Evolutionary conservation across 2,113 vertebrate species (phyloP).

Genomic region (Aptenodytes patagonicus): DNA sequence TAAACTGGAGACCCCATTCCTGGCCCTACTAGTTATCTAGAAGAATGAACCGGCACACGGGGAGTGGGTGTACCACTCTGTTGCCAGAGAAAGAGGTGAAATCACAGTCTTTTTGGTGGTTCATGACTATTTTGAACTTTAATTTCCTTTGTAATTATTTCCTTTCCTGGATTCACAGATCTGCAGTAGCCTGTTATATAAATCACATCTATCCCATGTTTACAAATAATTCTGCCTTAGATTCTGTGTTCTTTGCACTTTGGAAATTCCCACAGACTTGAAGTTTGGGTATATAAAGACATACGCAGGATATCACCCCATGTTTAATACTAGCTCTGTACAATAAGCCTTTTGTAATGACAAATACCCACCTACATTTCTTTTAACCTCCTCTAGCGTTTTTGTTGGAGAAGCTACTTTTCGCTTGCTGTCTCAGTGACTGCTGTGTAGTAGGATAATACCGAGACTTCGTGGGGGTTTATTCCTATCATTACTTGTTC

Average conservation of each 20-base stretch:
- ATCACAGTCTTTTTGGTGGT: conserved; percentile 11
- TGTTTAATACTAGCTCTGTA: background rate
- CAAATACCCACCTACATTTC: conserved; percentile 37
- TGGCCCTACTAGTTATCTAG: background rate
- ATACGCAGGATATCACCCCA: background rate
- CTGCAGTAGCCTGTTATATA: conserved; percentile 25
- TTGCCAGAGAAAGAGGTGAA: conserved; percentile 35
- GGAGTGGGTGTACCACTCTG: background rate
- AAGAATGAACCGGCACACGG: conserved; percentile 23
- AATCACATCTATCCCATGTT: conserved; percentile 33
- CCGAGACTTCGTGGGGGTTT: background rate
- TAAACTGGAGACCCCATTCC: background rate
- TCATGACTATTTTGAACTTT: conserved; percentile 50
- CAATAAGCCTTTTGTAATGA: background rate
- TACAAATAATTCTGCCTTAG: conserved; percentile 59
- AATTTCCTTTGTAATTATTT: conserved; percentile 52
- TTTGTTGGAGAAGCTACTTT: conserved; percentile 48
- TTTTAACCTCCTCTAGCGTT: background rate
- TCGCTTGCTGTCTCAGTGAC: background rate
- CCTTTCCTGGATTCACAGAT: conserved; percentile 38
- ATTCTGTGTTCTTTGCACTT: conserved; percentile 10
- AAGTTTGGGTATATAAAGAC: conserved; percentile 39
- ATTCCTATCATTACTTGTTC: background rate
- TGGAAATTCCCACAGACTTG: conserved; percentile 25
- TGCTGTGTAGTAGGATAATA: background rate